Evolutionary conservation across 2,113 vertebrate species (phyloP), one percentile per base, ranked within the genome.

Genomic region (Circaetus gallicus): DNA sequence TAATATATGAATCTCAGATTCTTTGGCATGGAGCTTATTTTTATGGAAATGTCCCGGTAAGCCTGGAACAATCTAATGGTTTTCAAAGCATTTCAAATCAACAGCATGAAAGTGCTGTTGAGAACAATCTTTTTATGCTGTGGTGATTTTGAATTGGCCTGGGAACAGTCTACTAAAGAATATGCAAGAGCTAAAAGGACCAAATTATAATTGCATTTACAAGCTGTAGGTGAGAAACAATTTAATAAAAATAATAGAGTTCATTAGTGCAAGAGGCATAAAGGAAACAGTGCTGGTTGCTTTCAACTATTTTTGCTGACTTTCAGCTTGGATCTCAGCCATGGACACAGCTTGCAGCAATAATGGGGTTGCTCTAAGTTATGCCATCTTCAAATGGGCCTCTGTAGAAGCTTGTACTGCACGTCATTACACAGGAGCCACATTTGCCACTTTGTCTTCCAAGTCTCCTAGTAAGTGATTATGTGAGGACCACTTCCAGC

Each of bases 1-100:
- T 96, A 95, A 91, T 97, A 95, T 85, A 95, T 89, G 91, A 95
- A 94, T 94, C 81, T 97, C 96, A 95, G 95, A 97, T 96, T 95
- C 81, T 90, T 90, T 97, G 96, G 95, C 93, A 82, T 73, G 74
- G 45, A 85, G 45, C 62, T 95, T 97, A 95, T 97, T 95, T 93
- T 95, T 93, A 93, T 94, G 89, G 94, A 97, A 96, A 96, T 82
- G 58, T 91, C 91, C 94, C 1, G 4, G 95, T 97, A 94, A 97
- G 84, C 62, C 87, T 96, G 93, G 90, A 95, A 97, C 77, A 93
- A 90, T 95, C 77, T 61, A 91, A 87, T 79, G 83, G 56, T 72
- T 95, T 96, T 95, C 83, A 93, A 95, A 95, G 78, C 62, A 71
- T 87, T 95, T 89, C 53, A 94, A 87, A 91, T 78, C 84, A 96